phyloP scores from a whole-genome alignment of 2,113 vertebrate genomes.

The Psittacula cyanocephala region DNA sequence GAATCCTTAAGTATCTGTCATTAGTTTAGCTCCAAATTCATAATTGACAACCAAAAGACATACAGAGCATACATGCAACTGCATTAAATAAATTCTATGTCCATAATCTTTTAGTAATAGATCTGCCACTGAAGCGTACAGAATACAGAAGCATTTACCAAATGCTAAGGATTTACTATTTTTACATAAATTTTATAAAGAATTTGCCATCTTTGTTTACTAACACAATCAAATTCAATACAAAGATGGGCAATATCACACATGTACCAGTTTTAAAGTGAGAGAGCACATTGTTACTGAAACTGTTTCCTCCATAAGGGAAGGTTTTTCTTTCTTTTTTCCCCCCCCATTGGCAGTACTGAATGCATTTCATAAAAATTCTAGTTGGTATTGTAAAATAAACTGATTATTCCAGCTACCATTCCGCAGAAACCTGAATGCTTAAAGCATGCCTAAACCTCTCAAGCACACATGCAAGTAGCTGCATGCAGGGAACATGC shows the following conservation, averaged over 20 bases:
- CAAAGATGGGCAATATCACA: background rate
- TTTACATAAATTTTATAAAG: background rate
- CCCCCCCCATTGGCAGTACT: background rate
- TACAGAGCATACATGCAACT: background rate
- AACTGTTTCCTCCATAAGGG: background rate
- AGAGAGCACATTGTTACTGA: background rate
- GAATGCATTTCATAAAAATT: background rate
- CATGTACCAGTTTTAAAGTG: background rate
- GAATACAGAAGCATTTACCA: background rate
- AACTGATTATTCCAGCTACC: background rate
- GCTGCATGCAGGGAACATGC: constrained; percentile 11
- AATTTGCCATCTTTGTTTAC: background rate
- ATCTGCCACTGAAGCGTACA: background rate
- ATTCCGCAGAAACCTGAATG: background rate
- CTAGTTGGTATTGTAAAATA: background rate
- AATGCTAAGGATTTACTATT: background rate
- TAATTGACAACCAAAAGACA: background rate
- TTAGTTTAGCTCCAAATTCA: background rate
- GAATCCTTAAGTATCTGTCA: background rate
- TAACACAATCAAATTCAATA: background rate
- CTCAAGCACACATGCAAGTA: constrained; percentile 18
- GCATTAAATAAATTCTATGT: background rate
- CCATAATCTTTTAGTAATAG: background rate
- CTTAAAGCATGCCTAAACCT: background rate
- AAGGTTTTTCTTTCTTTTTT: background rate